These are phyloP conservation scores for Equus quagga DNA, from an alignment of 2,113 vertebrate species.

Conservation along the genomic window DNA sequence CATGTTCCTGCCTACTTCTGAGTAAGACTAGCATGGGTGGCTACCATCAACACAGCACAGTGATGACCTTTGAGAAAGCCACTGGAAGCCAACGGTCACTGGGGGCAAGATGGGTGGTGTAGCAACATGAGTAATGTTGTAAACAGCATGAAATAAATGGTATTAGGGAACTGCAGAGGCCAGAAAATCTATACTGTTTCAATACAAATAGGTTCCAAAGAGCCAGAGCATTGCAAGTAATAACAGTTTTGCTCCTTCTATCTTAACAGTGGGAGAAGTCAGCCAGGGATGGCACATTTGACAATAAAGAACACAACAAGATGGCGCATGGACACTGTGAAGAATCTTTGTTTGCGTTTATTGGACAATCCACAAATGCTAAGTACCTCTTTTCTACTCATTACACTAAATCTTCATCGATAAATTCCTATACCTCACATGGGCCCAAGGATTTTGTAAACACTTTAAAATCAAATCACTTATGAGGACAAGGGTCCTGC, in stretches of 20 bases:
- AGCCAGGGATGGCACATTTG: background rate
- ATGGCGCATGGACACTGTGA: background rate
- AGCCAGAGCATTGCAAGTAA: rapidly evolving
- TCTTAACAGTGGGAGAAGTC: background rate
- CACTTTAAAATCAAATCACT: background rate
- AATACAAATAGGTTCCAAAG: background rate
- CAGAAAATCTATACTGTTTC: background rate
- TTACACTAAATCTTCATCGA: background rate
- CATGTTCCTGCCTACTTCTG: background rate
- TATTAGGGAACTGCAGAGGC: background rate
- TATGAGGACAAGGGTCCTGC: background rate
- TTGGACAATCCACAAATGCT: background rate
- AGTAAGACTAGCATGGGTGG: no score
- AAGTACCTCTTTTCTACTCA: background rate
- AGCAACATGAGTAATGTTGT: background rate
- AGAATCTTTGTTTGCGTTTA: background rate
- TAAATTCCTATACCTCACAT: background rate
- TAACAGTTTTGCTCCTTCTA: no score
- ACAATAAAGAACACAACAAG: background rate
- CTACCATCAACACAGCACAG: background rate
- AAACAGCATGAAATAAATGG: background rate
- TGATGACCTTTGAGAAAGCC: background rate
- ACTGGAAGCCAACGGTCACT: background rate
- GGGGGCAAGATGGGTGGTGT: background rate
- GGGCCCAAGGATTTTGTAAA: background rate